Evolutionary conservation across 2,888 invertebrate genomes (phyloP).

Genomic region (Zonitis immaculata): DNA sequence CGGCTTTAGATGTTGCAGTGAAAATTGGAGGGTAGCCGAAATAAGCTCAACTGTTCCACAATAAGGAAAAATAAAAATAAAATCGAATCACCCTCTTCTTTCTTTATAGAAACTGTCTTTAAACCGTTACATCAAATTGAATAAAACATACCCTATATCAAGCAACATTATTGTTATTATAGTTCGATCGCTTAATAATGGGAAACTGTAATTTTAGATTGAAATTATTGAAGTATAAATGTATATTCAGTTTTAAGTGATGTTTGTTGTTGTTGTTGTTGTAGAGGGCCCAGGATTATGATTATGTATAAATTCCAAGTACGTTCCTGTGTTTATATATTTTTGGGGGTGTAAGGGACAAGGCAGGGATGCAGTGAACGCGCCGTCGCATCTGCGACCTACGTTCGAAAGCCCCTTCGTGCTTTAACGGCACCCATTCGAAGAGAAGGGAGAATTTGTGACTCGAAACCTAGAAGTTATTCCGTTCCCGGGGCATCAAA

Average conservation of each 20-base stretch:
- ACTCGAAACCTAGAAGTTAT: slow-evolving; percentile 20
- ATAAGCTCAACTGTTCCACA: slow-evolving; percentile 22
- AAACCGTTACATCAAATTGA: slow-evolving; percentile 21
- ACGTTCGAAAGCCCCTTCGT: slow-evolving; percentile 30
- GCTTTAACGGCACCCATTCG: slow-evolving; percentile 16
- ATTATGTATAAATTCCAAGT: background rate
- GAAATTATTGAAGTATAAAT: too few relatives aligned
- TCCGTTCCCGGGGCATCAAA: slow-evolving; percentile 38
- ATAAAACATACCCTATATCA: slow-evolving; percentile 24
- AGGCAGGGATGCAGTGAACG: slow-evolving; percentile 42
- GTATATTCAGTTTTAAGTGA: too few relatives aligned
- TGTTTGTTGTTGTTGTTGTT: too few relatives aligned
- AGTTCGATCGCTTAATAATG: background rate
- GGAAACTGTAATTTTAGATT: too few relatives aligned
- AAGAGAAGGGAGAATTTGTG: slow-evolving; percentile 19
- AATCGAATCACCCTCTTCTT: slow-evolving; percentile 2
- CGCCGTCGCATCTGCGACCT: slow-evolving; percentile 31
- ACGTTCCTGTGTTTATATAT: background rate
- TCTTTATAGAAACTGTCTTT: slow-evolving; percentile 4
- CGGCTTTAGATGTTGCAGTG: slow-evolving; percentile 7
- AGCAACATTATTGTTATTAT: background rate
- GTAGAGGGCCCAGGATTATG: background rate
- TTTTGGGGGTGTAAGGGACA: slow-evolving; percentile 32
- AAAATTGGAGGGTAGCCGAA: slow-evolving; percentile 22
- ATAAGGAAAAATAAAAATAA: background rate